These are phyloP conservation scores for Brienomyrus brachyistius DNA, from an alignment of 2,113 vertebrate genomes.

Conservation along the genomic window DNA sequence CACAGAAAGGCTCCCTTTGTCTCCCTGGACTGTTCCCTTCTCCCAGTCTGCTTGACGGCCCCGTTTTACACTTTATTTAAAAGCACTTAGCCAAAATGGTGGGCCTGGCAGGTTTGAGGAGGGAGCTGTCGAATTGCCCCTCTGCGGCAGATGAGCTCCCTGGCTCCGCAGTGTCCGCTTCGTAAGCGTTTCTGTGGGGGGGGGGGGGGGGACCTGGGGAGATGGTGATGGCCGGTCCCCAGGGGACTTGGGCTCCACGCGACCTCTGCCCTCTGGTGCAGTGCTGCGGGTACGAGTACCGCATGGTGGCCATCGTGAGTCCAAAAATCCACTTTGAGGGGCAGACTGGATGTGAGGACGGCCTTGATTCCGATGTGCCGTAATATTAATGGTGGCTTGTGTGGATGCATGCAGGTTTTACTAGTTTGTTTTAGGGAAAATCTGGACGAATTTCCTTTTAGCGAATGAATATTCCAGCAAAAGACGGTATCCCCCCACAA, in stretches of 20 bases:
- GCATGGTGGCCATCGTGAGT: background rate
- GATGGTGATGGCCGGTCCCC: background rate
- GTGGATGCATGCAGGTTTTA: background rate
- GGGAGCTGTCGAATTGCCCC: background rate
- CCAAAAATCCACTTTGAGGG: background rate
- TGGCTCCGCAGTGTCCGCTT: background rate
- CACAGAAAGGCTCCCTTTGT: background rate
- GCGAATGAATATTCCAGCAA: background rate
- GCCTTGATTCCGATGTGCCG: background rate
- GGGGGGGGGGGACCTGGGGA: background rate
- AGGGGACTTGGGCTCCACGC: background rate
- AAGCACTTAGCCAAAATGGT: constrained; percentile 7
- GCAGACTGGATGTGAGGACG: background rate
- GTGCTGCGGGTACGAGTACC: background rate
- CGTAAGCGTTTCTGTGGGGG: background rate
- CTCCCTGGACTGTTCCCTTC: background rate
- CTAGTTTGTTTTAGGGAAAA: background rate
- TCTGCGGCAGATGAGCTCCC: background rate
- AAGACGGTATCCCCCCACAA: background rate
- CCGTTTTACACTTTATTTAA: constrained; percentile 21
- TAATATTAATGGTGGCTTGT: background rate
- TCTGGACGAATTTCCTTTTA: background rate
- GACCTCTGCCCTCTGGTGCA: background rate
- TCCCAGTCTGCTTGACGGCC: background rate
- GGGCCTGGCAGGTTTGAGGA: background rate